Conservation (phyloP, 2,797 vertebrate species). For the Hylomyscus alleni region DNA sequence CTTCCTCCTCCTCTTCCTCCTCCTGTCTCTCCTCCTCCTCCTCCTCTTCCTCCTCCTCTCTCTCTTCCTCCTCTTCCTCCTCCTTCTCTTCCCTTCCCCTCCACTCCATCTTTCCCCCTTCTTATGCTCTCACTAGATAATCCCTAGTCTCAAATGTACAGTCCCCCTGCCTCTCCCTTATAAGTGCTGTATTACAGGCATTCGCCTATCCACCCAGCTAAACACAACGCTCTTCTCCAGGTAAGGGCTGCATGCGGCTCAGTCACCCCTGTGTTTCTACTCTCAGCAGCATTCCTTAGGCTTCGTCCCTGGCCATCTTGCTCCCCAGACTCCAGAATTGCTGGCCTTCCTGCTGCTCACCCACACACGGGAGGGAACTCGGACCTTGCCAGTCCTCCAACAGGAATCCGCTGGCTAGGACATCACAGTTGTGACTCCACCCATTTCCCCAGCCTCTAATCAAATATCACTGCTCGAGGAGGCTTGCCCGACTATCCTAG, state of each 20-base stretch:
- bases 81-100: too few species aligned
- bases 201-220: not conserved
- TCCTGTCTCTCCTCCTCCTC: too few species aligned
- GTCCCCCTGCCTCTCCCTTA: not conserved
- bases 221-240: not conserved
- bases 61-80: not conserved
- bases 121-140: not conserved
- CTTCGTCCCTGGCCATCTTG: not conserved
- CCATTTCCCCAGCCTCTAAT: not conserved
- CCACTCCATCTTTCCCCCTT: too few species aligned
- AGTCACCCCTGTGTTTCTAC: not conserved
- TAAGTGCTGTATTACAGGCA: not conserved
- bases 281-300: not conserved
- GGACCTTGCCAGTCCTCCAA: not conserved
- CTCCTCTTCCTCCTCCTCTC: too few species aligned
- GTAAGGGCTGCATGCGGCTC: not conserved
- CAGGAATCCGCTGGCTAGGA: not conserved
- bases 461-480: not conserved
- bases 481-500: not conserved
- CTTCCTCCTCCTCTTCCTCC: rapidly evolving
- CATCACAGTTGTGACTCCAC: not conserved
- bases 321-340: not conserved
- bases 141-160: not conserved
- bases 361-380: not conserved
- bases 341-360: not conserved